phyloP scores from a whole-genome alignment of 2,113 vertebrate genomes.

The Machaerirhynchus nigripectus region DNA sequence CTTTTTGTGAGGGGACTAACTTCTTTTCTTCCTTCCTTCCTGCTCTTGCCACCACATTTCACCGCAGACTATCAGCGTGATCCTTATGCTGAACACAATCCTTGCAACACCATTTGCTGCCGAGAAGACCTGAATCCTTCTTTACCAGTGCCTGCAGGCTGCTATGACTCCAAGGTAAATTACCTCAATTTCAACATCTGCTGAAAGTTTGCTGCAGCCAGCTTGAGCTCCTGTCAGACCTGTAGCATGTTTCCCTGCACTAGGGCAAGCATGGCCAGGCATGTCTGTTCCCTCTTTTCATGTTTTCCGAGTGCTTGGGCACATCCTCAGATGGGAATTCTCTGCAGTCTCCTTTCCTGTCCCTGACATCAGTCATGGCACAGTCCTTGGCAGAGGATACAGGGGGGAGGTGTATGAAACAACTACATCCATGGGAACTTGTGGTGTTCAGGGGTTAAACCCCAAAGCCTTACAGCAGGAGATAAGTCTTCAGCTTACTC shows the following conservation, averaged over 20 bases:
- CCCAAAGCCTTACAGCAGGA: neutral
- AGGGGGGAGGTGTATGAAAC: neutral
- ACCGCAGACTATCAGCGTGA: conserved; percentile 82
- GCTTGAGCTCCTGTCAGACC: neutral
- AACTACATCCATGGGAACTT: neutral
- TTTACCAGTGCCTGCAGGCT: conserved; percentile 79
- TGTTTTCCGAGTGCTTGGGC: neutral
- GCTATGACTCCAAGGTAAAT: conserved; percentile 90
- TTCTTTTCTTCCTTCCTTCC: neutral
- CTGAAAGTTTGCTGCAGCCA: neutral
- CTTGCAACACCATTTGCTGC: conserved; percentile 90
- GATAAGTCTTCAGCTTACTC: neutral
- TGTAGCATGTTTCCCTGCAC: neutral
- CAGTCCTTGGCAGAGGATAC: neutral
- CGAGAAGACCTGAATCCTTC: conserved; percentile 80
- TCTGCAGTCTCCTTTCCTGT: neutral
- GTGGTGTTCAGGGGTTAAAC: neutral
- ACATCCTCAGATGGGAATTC: neutral
- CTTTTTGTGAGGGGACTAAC: neutral
- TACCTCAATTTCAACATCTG: neutral
- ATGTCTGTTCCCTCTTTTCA: neutral
- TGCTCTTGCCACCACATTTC: neutral
- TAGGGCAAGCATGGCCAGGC: neutral
- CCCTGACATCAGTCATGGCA: neutral
- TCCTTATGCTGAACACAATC: conserved; percentile 82